Conservation (phyloP, 2,113 vertebrate species). For the Callipepla californica region DNA sequence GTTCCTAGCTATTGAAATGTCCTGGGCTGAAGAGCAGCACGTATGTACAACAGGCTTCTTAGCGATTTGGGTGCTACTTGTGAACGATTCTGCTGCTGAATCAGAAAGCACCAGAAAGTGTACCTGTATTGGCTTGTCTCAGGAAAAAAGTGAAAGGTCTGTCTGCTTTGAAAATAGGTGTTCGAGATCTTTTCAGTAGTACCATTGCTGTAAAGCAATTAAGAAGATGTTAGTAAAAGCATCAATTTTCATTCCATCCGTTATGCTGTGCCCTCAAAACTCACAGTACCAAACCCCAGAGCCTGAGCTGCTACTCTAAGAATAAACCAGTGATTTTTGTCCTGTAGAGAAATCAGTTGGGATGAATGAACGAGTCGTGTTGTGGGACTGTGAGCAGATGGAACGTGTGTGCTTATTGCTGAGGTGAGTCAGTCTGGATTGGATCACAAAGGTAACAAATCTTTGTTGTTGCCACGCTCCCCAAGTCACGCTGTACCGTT, state of each 20-base stretch:
- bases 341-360: background rate
- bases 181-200: slow-evolving; percentile 88
- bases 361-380: background rate
- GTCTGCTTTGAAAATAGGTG: slow-evolving; percentile 90
- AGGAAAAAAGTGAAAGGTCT: slow-evolving; percentile 89
- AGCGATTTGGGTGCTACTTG: background rate
- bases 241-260: background rate
- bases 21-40: background rate
- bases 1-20: background rate
- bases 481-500: background rate
- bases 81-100: background rate
- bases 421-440: background rate
- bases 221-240: background rate
- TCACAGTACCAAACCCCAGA: background rate
- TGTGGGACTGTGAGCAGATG: background rate
- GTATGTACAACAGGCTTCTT: background rate
- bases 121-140: slow-evolving; percentile 87
- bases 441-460: background rate
- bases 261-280: too few species aligned
- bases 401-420: accelerated
- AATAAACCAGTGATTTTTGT: background rate
- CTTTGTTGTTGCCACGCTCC: background rate
- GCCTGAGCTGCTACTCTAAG: background rate
- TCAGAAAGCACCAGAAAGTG: background rate
- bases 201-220: slow-evolving; percentile 82